A percentile compares a stretch with the other conserved stretches of the same genome.
Conservation (phyloP, 2,797 vertebrate species). For the Pseudocheirus occidentalis region DNA sequence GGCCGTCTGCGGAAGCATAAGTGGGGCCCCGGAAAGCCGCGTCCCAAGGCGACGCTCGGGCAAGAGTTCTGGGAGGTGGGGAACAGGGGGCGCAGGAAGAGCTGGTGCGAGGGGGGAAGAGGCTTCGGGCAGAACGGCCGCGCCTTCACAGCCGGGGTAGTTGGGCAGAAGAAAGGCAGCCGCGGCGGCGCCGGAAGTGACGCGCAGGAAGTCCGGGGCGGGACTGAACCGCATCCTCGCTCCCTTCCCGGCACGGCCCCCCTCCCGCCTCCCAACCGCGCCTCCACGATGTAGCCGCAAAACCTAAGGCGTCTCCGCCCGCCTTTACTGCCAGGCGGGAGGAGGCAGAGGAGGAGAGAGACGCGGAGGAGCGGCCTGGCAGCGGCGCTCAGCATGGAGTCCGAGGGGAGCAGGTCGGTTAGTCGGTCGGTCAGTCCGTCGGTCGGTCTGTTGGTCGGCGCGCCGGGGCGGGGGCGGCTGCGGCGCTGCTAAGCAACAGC, state of each 20-base stretch:
- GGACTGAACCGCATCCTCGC: neutral
- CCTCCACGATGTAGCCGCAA: neutral
- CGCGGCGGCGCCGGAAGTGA: neutral
- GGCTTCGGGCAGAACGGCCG: fast-evolving
- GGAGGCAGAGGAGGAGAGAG: neutral
- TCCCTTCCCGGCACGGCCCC: neutral
- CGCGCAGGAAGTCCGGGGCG: neutral
- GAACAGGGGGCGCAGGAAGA: neutral
- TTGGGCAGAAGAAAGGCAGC: neutral
- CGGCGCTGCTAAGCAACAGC: neutral
- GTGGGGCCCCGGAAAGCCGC: neutral
- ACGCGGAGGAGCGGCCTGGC: neutral
- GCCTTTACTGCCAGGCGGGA: neutral
- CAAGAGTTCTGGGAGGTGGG: conserved; percentile 42
- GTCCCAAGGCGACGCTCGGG: neutral
- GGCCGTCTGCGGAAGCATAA: conserved; percentile 6
- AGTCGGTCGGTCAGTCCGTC: neutral
- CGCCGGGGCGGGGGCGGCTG: neutral
- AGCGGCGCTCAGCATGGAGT: neutral
- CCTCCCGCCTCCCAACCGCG: neutral
- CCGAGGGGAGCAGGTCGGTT: conserved; percentile 12
- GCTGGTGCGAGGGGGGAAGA: neutral
- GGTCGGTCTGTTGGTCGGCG: neutral
- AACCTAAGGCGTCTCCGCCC: neutral
- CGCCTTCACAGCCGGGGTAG: fast-evolving